A percentile compares a stretch with the other conserved stretches of the same genome.
phyloP scores from a whole-genome alignment of 2,113 vertebrate genomes.

The Hydropotes inermis region DNA sequence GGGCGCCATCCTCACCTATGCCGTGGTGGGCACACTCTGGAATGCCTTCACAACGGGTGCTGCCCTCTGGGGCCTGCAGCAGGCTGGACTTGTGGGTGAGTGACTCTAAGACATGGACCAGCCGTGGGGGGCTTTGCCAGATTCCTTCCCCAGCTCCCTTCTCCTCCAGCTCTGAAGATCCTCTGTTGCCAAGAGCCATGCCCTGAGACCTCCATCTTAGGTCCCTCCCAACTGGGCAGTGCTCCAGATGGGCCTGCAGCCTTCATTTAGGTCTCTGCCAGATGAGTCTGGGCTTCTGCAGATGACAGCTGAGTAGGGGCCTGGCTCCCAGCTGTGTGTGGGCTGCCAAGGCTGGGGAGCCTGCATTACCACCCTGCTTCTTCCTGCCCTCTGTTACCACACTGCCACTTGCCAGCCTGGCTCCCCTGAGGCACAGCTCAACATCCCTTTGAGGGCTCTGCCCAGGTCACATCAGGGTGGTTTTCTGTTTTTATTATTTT shows the following conservation, averaged over 20 bases:
- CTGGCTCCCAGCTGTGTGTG: conserved; percentile 55
- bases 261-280: conserved; percentile 34
- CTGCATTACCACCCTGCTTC: neutral
- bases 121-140: neutral
- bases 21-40: conserved; percentile 95
- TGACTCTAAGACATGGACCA: neutral
- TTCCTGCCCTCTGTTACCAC: conserved; percentile 35
- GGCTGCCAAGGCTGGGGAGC: conserved; percentile 24
- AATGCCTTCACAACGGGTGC: conserved; percentile 94
- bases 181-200: neutral
- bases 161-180: conserved; percentile 3
- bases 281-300: neutral
- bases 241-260: neutral
- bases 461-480: neutral
- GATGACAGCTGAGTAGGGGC: conserved; percentile 42
- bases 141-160: neutral
- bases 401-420: conserved; percentile 43
- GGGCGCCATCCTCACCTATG: conserved; percentile 94
- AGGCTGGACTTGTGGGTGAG: conserved; percentile 86
- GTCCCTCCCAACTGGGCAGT: neutral
- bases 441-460: neutral
- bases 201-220: neutral
- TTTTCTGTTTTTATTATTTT: conserved; percentile 23
- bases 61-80: conserved; percentile 89
- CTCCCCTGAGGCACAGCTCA: conserved; percentile 1